Evolutionary conservation across 1,140 invertebrate genomes (phyloP).

Genomic region (Ylistrum balloti): DNA sequence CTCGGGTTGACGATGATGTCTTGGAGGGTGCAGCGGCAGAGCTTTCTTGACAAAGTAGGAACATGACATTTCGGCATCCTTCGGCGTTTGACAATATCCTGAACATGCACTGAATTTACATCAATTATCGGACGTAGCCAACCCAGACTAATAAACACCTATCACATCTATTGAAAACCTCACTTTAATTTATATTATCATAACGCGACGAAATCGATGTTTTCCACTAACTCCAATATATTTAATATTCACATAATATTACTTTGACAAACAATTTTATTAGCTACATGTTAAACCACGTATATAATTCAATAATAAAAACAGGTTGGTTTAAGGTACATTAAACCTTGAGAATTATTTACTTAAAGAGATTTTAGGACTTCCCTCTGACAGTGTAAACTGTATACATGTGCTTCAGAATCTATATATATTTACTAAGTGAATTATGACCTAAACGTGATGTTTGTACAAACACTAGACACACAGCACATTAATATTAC

Average conservation of each 20-base stretch:
- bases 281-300: background rate
- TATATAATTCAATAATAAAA: constrained; percentile 15
- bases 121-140: background rate
- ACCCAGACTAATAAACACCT: too few relatives aligned
- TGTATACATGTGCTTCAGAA: background rate
- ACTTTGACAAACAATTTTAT: background rate
- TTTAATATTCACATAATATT: background rate
- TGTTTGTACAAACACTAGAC: background rate
- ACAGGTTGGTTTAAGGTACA: background rate
- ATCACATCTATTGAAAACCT: too few relatives aligned
- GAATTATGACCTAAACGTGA: background rate
- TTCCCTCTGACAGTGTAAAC: background rate
- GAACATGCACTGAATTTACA: background rate
- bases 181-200: too few relatives aligned
- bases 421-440: background rate
- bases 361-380: background rate
- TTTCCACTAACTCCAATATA: background rate
- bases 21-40: background rate
- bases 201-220: too few relatives aligned
- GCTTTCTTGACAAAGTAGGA: background rate
- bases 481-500: background rate
- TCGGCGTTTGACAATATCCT: background rate
- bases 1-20: background rate
- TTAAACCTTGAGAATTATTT: background rate
- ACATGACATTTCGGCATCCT: background rate